Evolutionary conservation across 2,888 invertebrate genomes (phyloP).

Genomic region (Clitarchus hookeri): DNA sequence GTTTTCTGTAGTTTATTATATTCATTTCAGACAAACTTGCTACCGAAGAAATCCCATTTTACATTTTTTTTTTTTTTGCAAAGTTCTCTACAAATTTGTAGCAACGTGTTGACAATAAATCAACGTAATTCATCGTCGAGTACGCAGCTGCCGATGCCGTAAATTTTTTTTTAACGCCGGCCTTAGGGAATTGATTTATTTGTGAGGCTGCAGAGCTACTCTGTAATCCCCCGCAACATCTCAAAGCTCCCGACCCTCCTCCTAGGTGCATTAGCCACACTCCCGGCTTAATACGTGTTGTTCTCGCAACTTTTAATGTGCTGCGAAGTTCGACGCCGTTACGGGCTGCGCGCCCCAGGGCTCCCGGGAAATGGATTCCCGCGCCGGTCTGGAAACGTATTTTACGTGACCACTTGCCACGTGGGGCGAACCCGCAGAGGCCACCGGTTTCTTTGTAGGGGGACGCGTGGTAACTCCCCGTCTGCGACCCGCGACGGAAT

Average conservation of each 20-base stretch:
- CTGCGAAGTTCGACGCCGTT: not conserved
- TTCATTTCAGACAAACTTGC: no score
- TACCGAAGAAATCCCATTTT: no score
- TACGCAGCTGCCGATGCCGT: not conserved
- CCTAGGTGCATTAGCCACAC: conserved; percentile 3
- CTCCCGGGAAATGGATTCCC: not conserved
- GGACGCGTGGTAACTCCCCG: no score
- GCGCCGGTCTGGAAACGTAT: not conserved
- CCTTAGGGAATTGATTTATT: not conserved
- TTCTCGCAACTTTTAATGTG: not conserved
- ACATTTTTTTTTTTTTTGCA: no score
- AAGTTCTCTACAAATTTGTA: no score
- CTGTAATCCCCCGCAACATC: not conserved
- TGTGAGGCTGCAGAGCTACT: not conserved
- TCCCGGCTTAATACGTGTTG: not conserved
- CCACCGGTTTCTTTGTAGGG: not conserved
- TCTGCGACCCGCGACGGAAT: no score
- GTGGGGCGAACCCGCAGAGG: not conserved
- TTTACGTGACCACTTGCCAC: no score
- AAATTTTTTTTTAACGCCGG: not conserved
- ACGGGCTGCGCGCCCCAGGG: not conserved
- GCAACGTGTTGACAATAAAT: no score
- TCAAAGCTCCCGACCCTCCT: not conserved
- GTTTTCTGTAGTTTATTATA: no score
- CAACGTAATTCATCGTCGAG: not conserved